These are phyloP conservation scores for Aromia moschata DNA, from an alignment of 2,888 invertebrate genomes.

Conservation along the genomic window DNA sequence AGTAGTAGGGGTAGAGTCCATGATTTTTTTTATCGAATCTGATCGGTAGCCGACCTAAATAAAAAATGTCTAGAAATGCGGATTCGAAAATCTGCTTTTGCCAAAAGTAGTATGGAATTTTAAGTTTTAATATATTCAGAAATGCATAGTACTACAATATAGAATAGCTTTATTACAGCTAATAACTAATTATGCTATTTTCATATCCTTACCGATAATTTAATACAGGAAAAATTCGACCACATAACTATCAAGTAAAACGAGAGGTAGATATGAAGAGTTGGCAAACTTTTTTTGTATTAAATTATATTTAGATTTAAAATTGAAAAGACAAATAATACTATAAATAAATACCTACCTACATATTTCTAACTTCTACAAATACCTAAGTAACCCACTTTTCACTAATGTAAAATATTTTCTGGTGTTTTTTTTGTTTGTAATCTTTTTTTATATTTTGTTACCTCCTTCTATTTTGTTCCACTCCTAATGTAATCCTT, in stretches of 20 bases:
- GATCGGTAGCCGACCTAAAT: too few relatives aligned
- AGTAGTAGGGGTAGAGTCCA: background rate
- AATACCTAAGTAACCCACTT: slow-evolving; percentile 24
- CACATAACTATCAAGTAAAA: slow-evolving; percentile 21
- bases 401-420: slow-evolving; percentile 5
- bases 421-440: slow-evolving; percentile 2
- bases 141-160: slow-evolving; percentile 9
- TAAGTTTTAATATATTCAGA: slow-evolving; percentile 24
- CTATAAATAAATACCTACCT: slow-evolving; percentile 27
- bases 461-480: slow-evolving; percentile 17
- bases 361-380: slow-evolving; percentile 29
- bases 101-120: background rate
- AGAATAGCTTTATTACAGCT: slow-evolving; percentile 39
- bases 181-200: slow-evolving; percentile 40
- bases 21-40: background rate
- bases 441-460: background rate
- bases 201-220: slow-evolving; percentile 39
- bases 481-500: slow-evolving; percentile 15
- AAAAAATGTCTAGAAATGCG: too few relatives aligned
- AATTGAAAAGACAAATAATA: slow-evolving; percentile 37
- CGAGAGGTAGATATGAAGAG: slow-evolving; percentile 5
- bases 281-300: slow-evolving; percentile 12
- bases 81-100: too few relatives aligned
- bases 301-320: slow-evolving; percentile 31
- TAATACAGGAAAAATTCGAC: slow-evolving; percentile 23